A percentile compares a stretch with the other conserved stretches of the same genome.
Evolutionary conservation across 2,113 vertebrate species (phyloP).

Genomic region (Cololabis saira): DNA sequence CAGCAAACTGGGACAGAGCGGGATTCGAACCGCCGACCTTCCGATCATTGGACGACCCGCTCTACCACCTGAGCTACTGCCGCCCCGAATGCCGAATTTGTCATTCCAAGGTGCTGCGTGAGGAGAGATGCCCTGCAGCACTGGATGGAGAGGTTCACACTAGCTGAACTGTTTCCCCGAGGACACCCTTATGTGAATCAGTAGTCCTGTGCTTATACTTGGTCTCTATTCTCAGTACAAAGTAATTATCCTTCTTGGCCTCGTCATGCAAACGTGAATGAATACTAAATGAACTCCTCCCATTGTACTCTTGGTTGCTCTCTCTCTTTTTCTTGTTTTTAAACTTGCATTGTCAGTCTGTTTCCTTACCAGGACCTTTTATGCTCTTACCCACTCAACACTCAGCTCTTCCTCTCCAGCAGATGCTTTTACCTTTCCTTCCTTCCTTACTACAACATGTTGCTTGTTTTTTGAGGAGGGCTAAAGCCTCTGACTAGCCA

Average conservation of each 20-base stretch:
- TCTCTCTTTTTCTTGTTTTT: constrained; percentile 22
- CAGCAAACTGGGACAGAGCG: too few species aligned
- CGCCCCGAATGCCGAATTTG: too few species aligned
- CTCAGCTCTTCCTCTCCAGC: constrained; percentile 53
- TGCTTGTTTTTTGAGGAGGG: constrained; percentile 46
- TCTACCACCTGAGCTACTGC: too few species aligned
- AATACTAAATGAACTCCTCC: constrained; percentile 55
- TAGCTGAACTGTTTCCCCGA: constrained; percentile 45
- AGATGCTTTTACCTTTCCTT: constrained; percentile 45
- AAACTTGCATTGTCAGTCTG: constrained; percentile 42
- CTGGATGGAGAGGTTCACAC: constrained; percentile 27
- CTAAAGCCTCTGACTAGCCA: constrained; percentile 63
- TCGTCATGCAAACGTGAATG: constrained; percentile 65
- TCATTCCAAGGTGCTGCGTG: constrained; percentile 15
- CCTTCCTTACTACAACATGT: constrained; percentile 47
- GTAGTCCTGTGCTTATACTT: constrained; percentile 38
- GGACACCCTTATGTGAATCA: constrained; percentile 59
- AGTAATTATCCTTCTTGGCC: constrained; percentile 75
- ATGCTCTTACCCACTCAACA: constrained; percentile 50
- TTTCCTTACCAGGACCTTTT: constrained; percentile 57
- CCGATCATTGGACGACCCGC: too few species aligned
- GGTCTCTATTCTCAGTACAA: constrained; percentile 58
- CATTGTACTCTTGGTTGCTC: constrained; percentile 3
- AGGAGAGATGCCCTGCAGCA: constrained; percentile 26
- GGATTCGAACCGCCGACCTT: too few species aligned